phyloP scores from a whole-genome alignment of 2,888 invertebrate genomes.

The Leucania comma region DNA sequence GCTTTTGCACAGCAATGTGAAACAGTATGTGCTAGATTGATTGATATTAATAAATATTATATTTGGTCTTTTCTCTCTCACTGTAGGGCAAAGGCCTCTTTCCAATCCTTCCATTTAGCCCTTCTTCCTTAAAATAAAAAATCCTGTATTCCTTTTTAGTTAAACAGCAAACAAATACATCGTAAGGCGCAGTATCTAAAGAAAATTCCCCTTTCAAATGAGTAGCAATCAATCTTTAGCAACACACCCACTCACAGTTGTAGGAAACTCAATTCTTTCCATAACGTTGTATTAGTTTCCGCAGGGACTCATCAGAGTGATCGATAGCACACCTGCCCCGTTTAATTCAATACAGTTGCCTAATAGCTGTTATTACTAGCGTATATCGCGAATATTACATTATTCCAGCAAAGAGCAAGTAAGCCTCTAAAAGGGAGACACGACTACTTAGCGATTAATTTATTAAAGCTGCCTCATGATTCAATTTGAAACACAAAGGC shows the following conservation, averaged over 20 bases:
- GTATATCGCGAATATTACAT: slow-evolving; percentile 79
- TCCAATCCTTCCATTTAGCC: no score
- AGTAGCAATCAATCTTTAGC: slow-evolving; percentile 59
- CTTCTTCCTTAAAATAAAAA: no score
- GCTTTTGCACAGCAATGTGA: no score
- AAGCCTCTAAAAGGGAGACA: slow-evolving; percentile 75
- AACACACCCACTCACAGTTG: slow-evolving; percentile 38
- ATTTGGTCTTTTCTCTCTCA: no score
- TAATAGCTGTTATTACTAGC: slow-evolving; percentile 71
- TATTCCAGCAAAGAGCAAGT: slow-evolving; percentile 74
- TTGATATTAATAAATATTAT: no score
- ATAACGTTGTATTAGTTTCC: slow-evolving; percentile 62
- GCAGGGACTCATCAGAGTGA: slow-evolving; percentile 68
- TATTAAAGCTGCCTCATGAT: slow-evolving; percentile 80
- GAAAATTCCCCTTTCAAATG: slow-evolving; percentile 52
- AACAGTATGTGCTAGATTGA: no score
- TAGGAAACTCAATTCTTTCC: slow-evolving; percentile 60
- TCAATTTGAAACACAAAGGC: slow-evolving; percentile 81
- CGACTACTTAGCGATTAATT: slow-evolving; percentile 80
- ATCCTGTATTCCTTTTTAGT: neutral
- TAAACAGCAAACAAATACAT: slow-evolving; percentile 4
- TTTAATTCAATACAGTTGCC: slow-evolving; percentile 72
- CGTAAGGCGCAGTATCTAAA: slow-evolving; percentile 5
- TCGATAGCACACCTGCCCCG: slow-evolving; percentile 73
- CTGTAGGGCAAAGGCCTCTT: no score